Conservation (phyloP, 2,113 vertebrate genomes). For the Lampris incognitus region DNA sequence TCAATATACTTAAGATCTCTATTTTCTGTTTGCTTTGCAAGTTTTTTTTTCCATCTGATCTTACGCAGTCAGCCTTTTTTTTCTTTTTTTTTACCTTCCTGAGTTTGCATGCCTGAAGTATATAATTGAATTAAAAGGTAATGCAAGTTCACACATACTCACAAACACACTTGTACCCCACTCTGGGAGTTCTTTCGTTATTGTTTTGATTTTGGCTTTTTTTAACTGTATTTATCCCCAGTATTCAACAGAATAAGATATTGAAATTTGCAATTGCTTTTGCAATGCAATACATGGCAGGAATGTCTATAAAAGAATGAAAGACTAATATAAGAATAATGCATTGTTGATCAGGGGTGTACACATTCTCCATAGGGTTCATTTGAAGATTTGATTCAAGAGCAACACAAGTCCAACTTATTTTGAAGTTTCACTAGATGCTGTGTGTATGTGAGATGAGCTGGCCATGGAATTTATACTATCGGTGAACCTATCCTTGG, state of each 20-base stretch:
- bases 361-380: conserved; percentile 8
- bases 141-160: no score
- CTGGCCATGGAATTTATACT: background rate
- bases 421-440: conserved; percentile 29
- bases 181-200: no score
- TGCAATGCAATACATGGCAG: background rate
- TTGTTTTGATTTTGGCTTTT: background rate
- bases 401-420: conserved; percentile 38
- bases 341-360: background rate
- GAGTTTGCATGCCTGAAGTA: no score
- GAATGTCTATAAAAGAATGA: background rate
- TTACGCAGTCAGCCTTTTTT: no score
- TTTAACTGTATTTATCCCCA: background rate
- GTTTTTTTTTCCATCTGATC: no score
- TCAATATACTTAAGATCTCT: no score
- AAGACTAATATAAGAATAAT: no score
- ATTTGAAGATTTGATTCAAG: conserved; percentile 26
- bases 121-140: no score
- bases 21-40: no score
- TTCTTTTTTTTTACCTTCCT: no score
- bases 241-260: conserved; percentile 4
- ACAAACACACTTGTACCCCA: no score
- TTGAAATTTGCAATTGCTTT: background rate
- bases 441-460: conserved; percentile 25
- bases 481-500: background rate